These are phyloP conservation scores for Holotrichia oblita DNA, from an alignment of 1,140 invertebrate species.

Conservation along the genomic window DNA sequence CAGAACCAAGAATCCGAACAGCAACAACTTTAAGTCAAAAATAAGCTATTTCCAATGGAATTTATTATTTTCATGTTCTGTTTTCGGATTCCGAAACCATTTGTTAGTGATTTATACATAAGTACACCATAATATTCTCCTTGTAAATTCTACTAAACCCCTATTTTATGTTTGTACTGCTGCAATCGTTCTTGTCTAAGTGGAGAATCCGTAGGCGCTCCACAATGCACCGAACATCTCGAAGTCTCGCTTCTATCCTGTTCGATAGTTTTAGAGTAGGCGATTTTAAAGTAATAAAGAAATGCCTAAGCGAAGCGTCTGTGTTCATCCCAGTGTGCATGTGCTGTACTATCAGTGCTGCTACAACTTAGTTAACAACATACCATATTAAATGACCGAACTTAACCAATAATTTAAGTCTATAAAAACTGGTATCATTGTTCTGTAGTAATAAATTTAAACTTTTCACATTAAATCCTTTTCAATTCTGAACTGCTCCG, in stretches of 20 bases:
- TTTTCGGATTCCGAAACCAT: background rate
- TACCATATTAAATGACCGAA: conserved; percentile 57
- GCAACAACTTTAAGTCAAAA: no score
- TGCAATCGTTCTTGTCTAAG: conserved; percentile 15
- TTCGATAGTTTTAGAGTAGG: conserved; percentile 26
- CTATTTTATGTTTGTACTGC: background rate
- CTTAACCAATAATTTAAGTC: conserved; percentile 60
- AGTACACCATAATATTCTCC: background rate
- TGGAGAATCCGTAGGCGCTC: conserved; percentile 26
- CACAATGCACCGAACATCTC: conserved; percentile 1
- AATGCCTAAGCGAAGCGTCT: conserved; percentile 20
- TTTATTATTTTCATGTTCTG: no score
- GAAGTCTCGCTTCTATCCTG: conserved; percentile 6
- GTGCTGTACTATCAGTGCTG: conserved; percentile 32
- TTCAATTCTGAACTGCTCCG: conserved; percentile 54
- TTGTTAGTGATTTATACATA: background rate
- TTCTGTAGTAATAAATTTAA: conserved; percentile 60
- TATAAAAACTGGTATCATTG: conserved; percentile 61
- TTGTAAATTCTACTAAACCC: conserved; percentile 17
- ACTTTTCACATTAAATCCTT: conserved; percentile 61
- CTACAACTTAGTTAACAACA: conserved; percentile 56
- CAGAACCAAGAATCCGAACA: no score
- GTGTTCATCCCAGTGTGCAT: conserved; percentile 2
- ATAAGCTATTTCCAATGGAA: no score
- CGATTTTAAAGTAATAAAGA: conserved; percentile 39